Percentiles rank a stretch among this genome's conserved stretches.
Evolutionary conservation across 2,888 invertebrate species (phyloP).

Genomic region (Hyles lineata): DNA sequence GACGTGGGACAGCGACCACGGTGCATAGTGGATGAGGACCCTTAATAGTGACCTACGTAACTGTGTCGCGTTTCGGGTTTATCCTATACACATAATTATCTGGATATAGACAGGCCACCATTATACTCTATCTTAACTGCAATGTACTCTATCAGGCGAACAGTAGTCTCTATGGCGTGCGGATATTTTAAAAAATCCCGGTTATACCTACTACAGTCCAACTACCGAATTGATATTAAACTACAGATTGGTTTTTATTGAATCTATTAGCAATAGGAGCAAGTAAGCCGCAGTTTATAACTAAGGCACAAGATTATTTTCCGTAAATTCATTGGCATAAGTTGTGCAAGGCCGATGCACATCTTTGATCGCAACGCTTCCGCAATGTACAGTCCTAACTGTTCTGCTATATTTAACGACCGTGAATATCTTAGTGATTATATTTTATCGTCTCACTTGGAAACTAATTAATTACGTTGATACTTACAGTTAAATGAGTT

Average conservation of each 20-base stretch:
- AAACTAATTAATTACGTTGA: neutral
- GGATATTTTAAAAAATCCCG: no score
- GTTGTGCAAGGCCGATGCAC: constrained; percentile 29
- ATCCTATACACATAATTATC: no score
- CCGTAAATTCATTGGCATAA: constrained; percentile 11
- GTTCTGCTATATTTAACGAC: neutral
- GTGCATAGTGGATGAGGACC: no score
- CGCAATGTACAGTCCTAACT: constrained; percentile 38
- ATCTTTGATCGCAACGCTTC: constrained; percentile 32
- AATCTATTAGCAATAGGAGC: constrained; percentile 10
- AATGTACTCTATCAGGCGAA: no score
- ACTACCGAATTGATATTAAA: neutral
- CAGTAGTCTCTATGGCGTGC: no score
- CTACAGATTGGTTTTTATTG: neutral
- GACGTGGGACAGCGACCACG: no score
- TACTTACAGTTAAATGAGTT: no score
- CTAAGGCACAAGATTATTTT: neutral
- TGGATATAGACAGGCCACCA: no score
- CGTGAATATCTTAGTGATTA: neutral
- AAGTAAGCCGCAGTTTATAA: neutral
- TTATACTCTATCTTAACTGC: no score
- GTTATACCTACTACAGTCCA: no score
- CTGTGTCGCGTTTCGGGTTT: no score
- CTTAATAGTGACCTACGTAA: no score
- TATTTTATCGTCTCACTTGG: neutral